phyloP scores from a whole-genome alignment of 64 coral and sea anemone species.

The Platygyra sinensis region DNA sequence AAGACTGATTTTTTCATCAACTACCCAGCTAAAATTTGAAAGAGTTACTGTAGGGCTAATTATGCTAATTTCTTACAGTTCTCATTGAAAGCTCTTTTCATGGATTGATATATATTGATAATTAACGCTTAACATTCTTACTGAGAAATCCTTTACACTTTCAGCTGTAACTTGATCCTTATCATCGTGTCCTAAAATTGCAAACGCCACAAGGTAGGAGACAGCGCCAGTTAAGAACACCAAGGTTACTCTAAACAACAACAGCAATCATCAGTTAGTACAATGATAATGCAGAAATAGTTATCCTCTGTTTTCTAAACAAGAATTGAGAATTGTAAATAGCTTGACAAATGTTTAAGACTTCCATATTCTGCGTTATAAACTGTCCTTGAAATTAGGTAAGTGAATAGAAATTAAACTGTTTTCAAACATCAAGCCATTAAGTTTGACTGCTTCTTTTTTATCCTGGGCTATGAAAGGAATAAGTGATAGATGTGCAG shows the following conservation, averaged over 20 bases:
- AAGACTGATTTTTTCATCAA: too few relatives aligned
- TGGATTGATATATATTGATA: too few relatives aligned
- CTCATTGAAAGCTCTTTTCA: too few relatives aligned
- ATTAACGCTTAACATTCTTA: background rate
- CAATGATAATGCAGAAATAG: too few relatives aligned
- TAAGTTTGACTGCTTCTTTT: background rate
- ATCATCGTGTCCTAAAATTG: conserved; percentile 12
- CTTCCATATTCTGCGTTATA: too few relatives aligned
- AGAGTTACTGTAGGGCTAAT: too few relatives aligned
- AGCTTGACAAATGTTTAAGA: too few relatives aligned
- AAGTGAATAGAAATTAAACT: background rate
- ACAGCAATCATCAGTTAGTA: background rate
- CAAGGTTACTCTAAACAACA: background rate
- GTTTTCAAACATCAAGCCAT: conserved; percentile 24
- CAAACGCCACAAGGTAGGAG: conserved; percentile 17
- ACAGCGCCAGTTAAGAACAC: background rate
- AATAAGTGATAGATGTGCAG: conserved; percentile 18
- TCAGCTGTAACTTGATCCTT: background rate
- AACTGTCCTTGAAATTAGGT: too few relatives aligned
- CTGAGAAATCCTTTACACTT: conserved; percentile 1
- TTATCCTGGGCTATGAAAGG: conserved; percentile 24
- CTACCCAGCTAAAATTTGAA: too few relatives aligned
- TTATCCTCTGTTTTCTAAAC: too few relatives aligned
- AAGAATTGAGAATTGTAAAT: too few relatives aligned
- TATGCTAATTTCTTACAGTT: too few relatives aligned